Evolutionary conservation across 2,797 vertebrate species (phyloP).

Genomic region (Dendrocincla fuliginosa): DNA sequence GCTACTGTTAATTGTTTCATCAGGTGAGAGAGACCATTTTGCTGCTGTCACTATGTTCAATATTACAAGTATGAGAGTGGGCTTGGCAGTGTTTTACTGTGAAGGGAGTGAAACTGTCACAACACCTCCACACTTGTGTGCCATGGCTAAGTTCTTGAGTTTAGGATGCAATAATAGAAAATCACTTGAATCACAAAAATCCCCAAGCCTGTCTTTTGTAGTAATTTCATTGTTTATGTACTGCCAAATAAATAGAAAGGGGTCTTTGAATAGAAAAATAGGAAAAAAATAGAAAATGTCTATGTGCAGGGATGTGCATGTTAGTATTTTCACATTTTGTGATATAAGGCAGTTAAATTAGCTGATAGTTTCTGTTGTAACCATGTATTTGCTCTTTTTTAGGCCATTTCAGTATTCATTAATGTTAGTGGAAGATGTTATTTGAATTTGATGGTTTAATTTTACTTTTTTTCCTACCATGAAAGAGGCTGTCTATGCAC

Average conservation of each 20-base stretch:
- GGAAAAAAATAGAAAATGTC: not conserved
- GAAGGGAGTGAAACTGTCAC: not conserved
- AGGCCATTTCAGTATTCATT: not conserved
- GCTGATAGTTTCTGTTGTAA: not conserved
- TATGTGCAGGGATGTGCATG: too few species aligned
- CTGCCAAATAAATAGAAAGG: not conserved
- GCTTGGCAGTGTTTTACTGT: not conserved
- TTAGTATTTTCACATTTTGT: not conserved
- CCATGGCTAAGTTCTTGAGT: not conserved
- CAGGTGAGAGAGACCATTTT: not conserved
- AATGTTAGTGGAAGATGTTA: not conserved
- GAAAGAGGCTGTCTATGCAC: not conserved
- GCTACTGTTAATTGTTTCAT: not conserved
- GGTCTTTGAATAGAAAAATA: not conserved
- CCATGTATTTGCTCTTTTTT: not conserved
- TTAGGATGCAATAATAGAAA: constrained; percentile 10
- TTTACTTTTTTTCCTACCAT: not conserved
- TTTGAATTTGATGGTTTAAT: not conserved
- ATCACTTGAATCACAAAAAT: not conserved
- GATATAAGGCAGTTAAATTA: not conserved
- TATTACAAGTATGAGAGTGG: not conserved
- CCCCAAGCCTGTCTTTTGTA: not conserved
- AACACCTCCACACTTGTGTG: not conserved
- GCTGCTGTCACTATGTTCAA: not conserved
- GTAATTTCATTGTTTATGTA: not conserved